Evolutionary conservation across 2,797 vertebrate species (phyloP), one percentile per base, ranked within the genome.

Genomic region (Myoxocephalus aenaeus): DNA sequence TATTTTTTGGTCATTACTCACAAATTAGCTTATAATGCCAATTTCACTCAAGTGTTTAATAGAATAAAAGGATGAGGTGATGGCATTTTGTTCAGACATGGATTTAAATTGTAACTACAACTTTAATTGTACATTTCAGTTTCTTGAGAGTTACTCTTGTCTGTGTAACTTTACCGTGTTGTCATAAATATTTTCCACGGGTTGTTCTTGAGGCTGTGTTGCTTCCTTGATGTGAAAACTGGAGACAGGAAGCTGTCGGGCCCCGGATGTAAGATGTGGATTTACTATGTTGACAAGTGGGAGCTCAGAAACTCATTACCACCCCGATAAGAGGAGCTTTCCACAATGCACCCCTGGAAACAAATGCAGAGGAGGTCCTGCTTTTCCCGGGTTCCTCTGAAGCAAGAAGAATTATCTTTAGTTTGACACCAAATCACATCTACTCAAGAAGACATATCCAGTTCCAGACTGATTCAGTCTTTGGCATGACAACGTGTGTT

Each of bases 301-400:
- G 75, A 79, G 80, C 79, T 83, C 81, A 89, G 85, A 84, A 90
- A 86, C 81, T 92, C 84, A 88, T 93, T 89, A 87, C 81, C 81
- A 80, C 82, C 79, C 54, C 8, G 74, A 90, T 85, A 88, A 91
- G 85, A 92, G 85, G 80, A 86, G 85, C 79, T 79, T 81, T 85
- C 81, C 70, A 86, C 77, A 80, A 80, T 79, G 73, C 79, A 78
- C 70, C 73, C 58, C 77, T 75, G 36, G 81, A 82, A 84, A 75
- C 50, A 18, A 9, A 62, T 62, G 59, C 59, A 68, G 50, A 70
- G 61, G 42, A n/a, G 69, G 62, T 54, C 65, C 64, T 80, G 56
- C 61, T 84, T 82, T 73, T 75, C 48, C 12, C 6, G 3, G 65
- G 64, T 69, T 76, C 63, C 40, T 71, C 59, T 65, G 72, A 84